Evolutionary conservation across 2,113 vertebrate genomes (phyloP).

Genomic region (Oceanodroma tethys): DNA sequence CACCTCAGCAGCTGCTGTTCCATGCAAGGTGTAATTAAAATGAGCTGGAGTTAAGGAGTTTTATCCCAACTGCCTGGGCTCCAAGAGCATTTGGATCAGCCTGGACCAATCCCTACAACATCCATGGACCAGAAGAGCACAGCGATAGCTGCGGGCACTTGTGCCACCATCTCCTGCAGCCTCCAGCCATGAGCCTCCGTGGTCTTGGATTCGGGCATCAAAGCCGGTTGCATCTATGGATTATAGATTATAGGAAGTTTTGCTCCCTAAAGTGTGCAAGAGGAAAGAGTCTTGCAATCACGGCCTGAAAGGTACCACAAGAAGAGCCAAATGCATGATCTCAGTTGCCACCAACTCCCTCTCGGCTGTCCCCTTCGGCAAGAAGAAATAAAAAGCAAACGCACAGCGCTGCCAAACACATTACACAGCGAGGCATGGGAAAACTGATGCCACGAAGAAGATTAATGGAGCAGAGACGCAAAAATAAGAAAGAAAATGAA

Average conservation of each 20-base stretch:
- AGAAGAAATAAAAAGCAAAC: not conserved
- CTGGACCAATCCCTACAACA: not conserved
- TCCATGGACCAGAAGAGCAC: not conserved
- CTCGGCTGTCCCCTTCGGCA: not conserved
- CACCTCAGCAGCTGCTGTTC: not conserved
- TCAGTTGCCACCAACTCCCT: not conserved
- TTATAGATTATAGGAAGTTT: no score
- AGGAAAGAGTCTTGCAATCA: not conserved
- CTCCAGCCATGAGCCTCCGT: not conserved
- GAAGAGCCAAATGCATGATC: not conserved
- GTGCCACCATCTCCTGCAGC: not conserved
- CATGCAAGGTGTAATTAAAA: not conserved
- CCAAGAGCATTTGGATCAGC: not conserved
- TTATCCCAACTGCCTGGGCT: not conserved
- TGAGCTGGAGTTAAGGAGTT: not conserved
- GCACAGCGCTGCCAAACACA: not conserved
- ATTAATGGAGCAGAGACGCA: not conserved
- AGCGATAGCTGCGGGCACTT: accelerated
- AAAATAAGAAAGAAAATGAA: not conserved
- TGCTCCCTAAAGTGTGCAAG: not conserved
- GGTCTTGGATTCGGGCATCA: not conserved
- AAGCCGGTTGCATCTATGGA: not conserved
- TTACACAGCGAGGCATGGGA: not conserved
- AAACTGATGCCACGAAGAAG: not conserved
- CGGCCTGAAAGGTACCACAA: no score